Base-by-base conservation (phyloP, 2,888 invertebrate species). In the Sarcophaga subvicina region DNA sequence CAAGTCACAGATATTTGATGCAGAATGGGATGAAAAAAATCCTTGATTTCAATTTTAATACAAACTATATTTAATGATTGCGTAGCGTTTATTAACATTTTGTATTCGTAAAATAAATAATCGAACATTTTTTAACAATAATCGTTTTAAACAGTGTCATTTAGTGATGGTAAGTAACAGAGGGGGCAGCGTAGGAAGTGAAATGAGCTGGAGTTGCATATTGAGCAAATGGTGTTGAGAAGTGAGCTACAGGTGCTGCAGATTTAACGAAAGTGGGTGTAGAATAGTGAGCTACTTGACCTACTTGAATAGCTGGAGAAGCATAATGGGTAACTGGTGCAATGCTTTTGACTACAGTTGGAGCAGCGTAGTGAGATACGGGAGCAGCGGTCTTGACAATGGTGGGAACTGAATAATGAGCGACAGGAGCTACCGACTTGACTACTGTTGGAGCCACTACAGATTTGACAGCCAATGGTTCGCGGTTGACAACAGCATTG, bases 141-240 rank as follows among this genome's bases (percentile, higher is more conserved):
- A 54, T 14, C 11, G 8, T 12, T 12, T 4, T 14, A 22, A 60
- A 22, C 25, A 27, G 4, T 10, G n/a, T n/a, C 12, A 54, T 78
- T 89, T 89, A 91, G 80, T 91, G 91, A 81, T 90, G 91, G 82
- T 91, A 90, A 71, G 90, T 73, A 77, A 89, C 88, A 75, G 88
- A 85, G 67, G 91, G 90, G 4, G 89, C 80, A 62, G 85, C 67
- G 27, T 86, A 76, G 17, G 82, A 76, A 37, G 60, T 60, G 47
- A 75, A 84, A 45, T 79, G 83, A 10, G 78, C 27, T 25, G 90
- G 89, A 3, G 80, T 83, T 59, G 80, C 5, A 54, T 78, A 76
- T 78, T 80, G 72, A 3, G 88, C 82, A 12, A 88, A 62, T 8
- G 89, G 88, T 37, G 86, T 86, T 3, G 91, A 86, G 47, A 62